phyloP scores from a whole-genome alignment of 2,113 vertebrate genomes.

The human region GRCh38 chr5:163602001-163602500 shows the following conservation, averaged over 20 bases:
- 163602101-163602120: neutral
- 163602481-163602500: neutral
- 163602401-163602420: neutral
- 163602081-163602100: neutral
- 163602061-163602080: neutral
- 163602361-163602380: no score
- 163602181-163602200: neutral
- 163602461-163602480: neutral
- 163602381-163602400: neutral
- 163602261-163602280: no score
- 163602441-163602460: neutral
- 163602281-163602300: no score
- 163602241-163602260: neutral
- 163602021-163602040: neutral
- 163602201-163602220: neutral
- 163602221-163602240: neutral
- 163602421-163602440: neutral
- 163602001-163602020: neutral
- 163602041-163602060: neutral
- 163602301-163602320: no score
- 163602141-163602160: neutral
- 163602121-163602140: neutral
- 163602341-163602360: no score
- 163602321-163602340: no score
- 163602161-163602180: neutral